phyloP scores from a whole-genome alignment of 64 coral and sea anemone genomes.

The Montipora cactus region DNA sequence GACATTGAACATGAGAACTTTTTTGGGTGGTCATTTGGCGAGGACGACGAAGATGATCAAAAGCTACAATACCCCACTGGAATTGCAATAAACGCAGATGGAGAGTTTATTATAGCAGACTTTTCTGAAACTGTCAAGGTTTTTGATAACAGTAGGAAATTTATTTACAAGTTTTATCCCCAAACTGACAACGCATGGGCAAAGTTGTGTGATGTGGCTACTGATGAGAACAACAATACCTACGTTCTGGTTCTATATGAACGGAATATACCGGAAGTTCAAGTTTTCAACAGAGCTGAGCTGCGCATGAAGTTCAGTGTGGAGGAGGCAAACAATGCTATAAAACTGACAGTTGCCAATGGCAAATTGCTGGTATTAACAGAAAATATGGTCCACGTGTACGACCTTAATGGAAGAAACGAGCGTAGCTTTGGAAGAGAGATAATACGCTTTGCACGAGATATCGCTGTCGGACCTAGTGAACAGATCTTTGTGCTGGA shows the following conservation, averaged over 20 bases:
- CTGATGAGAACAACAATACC: conserved; percentile 12
- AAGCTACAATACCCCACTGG: too few relatives aligned
- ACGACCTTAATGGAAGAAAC: conserved; percentile 8
- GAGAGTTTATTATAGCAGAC: background rate
- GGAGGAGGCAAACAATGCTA: too few relatives aligned
- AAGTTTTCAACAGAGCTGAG: background rate
- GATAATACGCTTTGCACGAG: background rate
- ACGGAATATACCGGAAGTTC: background rate
- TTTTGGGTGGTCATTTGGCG: background rate
- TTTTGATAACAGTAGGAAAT: conserved; percentile 39
- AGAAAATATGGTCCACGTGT: background rate
- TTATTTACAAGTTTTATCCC: background rate
- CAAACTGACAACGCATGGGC: too few relatives aligned
- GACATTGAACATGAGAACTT: background rate
- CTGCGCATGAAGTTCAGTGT: background rate
- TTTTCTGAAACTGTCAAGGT: background rate
- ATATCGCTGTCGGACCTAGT: conserved; percentile 7
- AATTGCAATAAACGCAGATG: background rate
- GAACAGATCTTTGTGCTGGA: conserved; percentile 33
- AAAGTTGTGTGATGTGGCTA: conserved; percentile 4
- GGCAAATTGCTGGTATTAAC: conserved; percentile 8
- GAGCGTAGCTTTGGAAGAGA: background rate
- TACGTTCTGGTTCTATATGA: background rate
- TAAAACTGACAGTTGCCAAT: background rate
- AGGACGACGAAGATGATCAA: background rate